phyloP scores from a whole-genome alignment of 1,140 invertebrate species.

The Condylostylus longicornis region DNA sequence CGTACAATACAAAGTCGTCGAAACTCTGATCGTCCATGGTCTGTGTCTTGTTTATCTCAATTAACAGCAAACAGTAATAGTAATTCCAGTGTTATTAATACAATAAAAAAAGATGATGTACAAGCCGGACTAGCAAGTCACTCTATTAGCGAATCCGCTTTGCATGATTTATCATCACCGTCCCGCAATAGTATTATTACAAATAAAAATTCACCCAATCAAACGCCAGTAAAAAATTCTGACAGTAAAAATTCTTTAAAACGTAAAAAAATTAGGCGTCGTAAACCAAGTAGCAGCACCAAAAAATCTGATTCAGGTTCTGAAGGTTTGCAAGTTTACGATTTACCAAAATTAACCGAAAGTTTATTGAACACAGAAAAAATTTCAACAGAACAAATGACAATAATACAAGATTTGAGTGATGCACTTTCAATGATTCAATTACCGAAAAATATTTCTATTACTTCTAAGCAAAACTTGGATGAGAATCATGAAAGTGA shows the following conservation, averaged over 20 bases:
- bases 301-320: constrained; percentile 45
- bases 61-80: constrained; percentile 29
- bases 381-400: constrained; percentile 33
- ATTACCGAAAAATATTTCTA: constrained; percentile 15
- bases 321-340: constrained; percentile 23
- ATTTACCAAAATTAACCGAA: constrained; percentile 22
- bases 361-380: constrained; percentile 24
- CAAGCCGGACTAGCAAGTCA: constrained; percentile 38
- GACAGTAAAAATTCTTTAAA: constrained; percentile 36
- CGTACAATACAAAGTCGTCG: constrained; percentile 20
- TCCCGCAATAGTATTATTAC: too few species aligned
- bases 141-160: constrained; percentile 73
- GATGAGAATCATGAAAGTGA: constrained; percentile 9
- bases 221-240: constrained; percentile 28
- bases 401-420: constrained; percentile 3
- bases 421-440: constrained; percentile 17
- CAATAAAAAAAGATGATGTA: too few species aligned
- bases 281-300: constrained; percentile 35
- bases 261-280: constrained; percentile 49
- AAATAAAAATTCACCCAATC: constrained; percentile 18
- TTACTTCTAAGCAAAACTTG: constrained; percentile 1
- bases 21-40: constrained; percentile 52
- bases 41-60: constrained; percentile 65
- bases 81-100: constrained; percentile 9
- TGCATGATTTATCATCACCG: constrained; percentile 47